phyloP scores from a whole-genome alignment of 2,888 invertebrate genomes.

The Lobophora halterata region DNA sequence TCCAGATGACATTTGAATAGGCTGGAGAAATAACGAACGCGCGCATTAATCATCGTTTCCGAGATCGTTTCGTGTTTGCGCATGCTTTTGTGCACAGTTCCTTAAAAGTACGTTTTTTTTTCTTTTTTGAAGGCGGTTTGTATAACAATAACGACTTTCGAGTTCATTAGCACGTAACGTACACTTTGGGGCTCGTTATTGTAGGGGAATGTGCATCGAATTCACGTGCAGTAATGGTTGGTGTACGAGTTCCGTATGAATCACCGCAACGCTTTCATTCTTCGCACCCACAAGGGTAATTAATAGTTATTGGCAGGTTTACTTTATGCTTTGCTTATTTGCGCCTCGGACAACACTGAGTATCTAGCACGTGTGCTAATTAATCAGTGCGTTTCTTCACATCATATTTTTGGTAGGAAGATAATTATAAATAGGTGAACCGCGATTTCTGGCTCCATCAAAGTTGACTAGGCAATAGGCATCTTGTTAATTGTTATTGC shows the following conservation, averaged over 20 bases:
- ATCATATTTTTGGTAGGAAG: conserved; percentile 17
- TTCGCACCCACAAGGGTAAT: conserved; percentile 53
- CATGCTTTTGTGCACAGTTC: conserved; percentile 17
- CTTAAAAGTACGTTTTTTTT: conserved; percentile 15
- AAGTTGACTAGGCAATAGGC: too few relatives aligned
- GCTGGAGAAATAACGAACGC: conserved; percentile 14
- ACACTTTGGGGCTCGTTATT: conserved; percentile 26
- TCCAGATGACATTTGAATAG: conserved; percentile 23
- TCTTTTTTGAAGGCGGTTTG: conserved; percentile 18
- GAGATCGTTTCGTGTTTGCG: conserved; percentile 16
- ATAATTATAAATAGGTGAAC: conserved; percentile 8
- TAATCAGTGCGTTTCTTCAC: conserved; percentile 30
- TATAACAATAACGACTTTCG: conserved; percentile 20
- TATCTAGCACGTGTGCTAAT: conserved; percentile 36
- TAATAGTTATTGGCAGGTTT: conserved; percentile 44
- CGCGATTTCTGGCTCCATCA: neutral
- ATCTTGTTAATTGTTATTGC: conserved; percentile 5
- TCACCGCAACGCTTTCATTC: conserved; percentile 68
- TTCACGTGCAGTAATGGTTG: conserved; percentile 33
- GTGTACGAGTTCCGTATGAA: conserved; percentile 52
- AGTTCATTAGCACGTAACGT: conserved; percentile 28
- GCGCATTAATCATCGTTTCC: conserved; percentile 19
- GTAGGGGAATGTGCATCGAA: conserved; percentile 28
- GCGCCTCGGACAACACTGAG: conserved; percentile 36
- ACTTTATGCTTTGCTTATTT: conserved; percentile 33